phyloP scores from a whole-genome alignment of 2,797 vertebrate species.

The Zalophus californianus region DNA sequence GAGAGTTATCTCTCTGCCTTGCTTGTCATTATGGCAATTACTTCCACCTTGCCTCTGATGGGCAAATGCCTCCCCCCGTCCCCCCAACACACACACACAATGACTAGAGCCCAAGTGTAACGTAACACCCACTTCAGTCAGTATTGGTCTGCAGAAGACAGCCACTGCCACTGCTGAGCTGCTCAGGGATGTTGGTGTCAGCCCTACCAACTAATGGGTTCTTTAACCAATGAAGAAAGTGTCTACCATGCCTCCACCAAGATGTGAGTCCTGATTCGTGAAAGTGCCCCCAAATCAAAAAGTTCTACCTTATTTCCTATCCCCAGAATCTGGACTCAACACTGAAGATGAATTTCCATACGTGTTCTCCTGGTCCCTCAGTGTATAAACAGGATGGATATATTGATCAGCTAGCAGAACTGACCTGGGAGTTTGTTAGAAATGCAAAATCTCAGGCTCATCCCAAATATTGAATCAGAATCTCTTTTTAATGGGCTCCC shows the following conservation, averaged over 20 bases:
- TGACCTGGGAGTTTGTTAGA: background rate
- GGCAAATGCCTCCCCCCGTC: background rate
- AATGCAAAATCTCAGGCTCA: background rate
- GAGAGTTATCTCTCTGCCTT: background rate
- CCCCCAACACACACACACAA: accelerated
- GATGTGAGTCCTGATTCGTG: background rate
- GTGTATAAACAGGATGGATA: background rate
- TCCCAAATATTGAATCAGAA: background rate
- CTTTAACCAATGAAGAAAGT: background rate
- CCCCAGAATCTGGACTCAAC: background rate
- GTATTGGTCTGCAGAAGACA: background rate
- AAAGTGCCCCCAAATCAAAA: background rate
- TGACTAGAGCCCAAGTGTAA: background rate
- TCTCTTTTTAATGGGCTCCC: background rate
- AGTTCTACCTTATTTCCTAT: background rate
- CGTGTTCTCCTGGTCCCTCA: background rate
- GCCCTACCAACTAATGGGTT: background rate
- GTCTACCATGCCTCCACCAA: background rate
- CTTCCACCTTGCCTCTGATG: background rate
- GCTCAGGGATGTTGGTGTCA: background rate
- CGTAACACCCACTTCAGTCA: background rate
- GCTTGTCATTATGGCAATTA: background rate
- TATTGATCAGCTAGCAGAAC: background rate
- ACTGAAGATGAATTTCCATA: background rate
- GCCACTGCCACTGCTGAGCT: background rate